Evolutionary conservation across 2,113 vertebrate species (phyloP), one percentile per base, ranked within the genome.

Genomic region (Cyrtonyx montezumae): DNA sequence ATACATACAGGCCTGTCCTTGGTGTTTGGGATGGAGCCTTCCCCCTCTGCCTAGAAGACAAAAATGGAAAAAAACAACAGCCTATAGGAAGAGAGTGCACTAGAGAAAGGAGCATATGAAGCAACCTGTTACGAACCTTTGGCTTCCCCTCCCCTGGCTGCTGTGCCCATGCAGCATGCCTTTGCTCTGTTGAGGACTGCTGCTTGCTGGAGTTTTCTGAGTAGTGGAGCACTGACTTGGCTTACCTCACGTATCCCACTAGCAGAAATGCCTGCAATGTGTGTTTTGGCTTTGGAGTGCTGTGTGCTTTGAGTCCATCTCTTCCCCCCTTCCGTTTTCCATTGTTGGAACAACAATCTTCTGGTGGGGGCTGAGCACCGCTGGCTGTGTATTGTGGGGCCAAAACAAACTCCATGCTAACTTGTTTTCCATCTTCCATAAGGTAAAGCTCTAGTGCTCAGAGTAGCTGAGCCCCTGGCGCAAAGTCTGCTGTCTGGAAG

Each of bases 301-400:
- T 74, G 55, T 2, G 3, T 34, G 71, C 66, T 92, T 69, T 10
- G 65, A 86, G 89, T 94, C 94, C 79, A 91, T 88, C 95, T 90
- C 87, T 92, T 70, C 61, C 79, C 80, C 91, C 61, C 37, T 96
- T 93, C 87, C 37, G 26, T 87, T 95, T 94, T 79, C 88, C 92
- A 87, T 87, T 92, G 91, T 91, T 94, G 69, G 84, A 96, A 92
- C 95, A 96, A 93, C 87, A 91, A 30, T 87, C 85, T 96, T 94
- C 71, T 62, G 81, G 82, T 88, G 85, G 88, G 86, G 49, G 49
- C 25, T 30, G 80, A 75, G 43, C 9, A 17, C 55, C 69, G 84
- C 73, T 4, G 5, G 43, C 80, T 26, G 78, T 95, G 51, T 92
- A 71, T 61, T 90, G 76, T 80, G 73, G 66, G 77, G 91, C 95